Evolutionary conservation across 2,113 vertebrate species (phyloP).

Genomic region (Chloropsis hardwickii): DNA sequence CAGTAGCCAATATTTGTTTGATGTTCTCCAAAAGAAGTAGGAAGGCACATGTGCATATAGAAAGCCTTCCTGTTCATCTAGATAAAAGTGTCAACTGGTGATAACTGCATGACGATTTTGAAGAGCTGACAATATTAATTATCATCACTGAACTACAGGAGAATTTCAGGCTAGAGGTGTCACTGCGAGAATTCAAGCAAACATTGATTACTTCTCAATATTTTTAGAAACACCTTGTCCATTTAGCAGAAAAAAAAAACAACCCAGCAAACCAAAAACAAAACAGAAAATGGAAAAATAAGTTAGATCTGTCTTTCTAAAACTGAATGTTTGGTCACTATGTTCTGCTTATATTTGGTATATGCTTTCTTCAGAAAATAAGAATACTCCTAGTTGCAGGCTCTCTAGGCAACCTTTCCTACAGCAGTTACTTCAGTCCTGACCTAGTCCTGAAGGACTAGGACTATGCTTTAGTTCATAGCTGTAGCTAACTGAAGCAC

Average conservation of each 20-base stretch:
- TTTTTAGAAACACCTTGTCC: neutral
- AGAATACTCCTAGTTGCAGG: neutral
- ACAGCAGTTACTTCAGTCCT: neutral
- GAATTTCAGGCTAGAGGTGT: neutral
- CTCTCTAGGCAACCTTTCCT: neutral
- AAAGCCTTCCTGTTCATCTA: neutral
- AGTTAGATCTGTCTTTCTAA: neutral
- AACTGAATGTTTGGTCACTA: neutral
- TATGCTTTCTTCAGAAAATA: neutral
- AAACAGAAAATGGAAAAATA: neutral
- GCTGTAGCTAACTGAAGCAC: neutral
- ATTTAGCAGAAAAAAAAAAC: neutral
- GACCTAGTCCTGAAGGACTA: too few relatives aligned
- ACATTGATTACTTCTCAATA: neutral
- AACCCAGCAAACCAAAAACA: neutral
- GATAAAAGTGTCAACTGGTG: neutral
- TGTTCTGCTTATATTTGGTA: neutral
- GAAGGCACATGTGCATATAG: neutral
- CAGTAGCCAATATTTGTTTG: constrained; percentile 10
- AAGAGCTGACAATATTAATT: neutral
- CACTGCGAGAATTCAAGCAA: neutral
- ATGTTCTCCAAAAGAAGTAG: neutral
- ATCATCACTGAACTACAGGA: neutral
- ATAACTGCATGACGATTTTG: neutral
- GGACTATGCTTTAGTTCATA: neutral